Evolutionary conservation across 1,140 invertebrate species (phyloP).

Genomic region (Trichonephila clavipes): DNA sequence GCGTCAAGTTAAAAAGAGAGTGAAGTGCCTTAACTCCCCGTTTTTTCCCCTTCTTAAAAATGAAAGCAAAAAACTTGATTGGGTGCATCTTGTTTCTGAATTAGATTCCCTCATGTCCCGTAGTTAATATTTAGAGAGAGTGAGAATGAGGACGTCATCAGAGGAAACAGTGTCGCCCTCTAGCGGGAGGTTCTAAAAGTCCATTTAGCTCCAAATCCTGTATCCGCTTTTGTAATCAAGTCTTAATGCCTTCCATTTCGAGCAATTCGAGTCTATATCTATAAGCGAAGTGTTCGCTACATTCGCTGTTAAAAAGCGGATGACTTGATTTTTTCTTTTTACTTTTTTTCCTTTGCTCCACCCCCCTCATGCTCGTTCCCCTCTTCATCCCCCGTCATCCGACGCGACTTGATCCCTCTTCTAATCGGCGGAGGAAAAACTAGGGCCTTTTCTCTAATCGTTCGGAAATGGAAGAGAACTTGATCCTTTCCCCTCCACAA

Average conservation of each 20-base stretch:
- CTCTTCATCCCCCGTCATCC: constrained; percentile 33
- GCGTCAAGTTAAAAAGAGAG: neutral
- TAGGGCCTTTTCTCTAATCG: constrained; percentile 55
- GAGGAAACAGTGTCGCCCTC: constrained; percentile 61
- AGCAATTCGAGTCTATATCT: constrained; percentile 54
- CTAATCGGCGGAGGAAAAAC: constrained; percentile 58
- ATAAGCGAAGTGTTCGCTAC: neutral
- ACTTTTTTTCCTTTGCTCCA: neutral
- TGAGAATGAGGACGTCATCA: constrained; percentile 18
- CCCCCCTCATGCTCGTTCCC: neutral
- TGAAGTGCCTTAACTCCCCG: neutral
- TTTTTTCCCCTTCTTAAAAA: neutral
- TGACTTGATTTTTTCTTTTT: neutral
- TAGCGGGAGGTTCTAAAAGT: constrained; percentile 68
- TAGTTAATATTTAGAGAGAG: constrained; percentile 51
- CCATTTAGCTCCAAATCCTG: constrained; percentile 75
- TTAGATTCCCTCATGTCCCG: constrained; percentile 65
- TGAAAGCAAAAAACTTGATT: constrained; percentile 62
- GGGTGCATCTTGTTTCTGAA: constrained; percentile 70
- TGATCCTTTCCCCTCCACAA: constrained; percentile 56
- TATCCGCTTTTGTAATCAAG: constrained; percentile 76
- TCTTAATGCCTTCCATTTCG: constrained; percentile 73
- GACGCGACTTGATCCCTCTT: constrained; percentile 65
- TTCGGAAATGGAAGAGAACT: constrained; percentile 40
- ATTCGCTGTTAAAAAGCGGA: constrained; percentile 7